Evolutionary conservation across 1,140 invertebrate species (phyloP).

Genomic region (Holcopasites calliopsidis): DNA sequence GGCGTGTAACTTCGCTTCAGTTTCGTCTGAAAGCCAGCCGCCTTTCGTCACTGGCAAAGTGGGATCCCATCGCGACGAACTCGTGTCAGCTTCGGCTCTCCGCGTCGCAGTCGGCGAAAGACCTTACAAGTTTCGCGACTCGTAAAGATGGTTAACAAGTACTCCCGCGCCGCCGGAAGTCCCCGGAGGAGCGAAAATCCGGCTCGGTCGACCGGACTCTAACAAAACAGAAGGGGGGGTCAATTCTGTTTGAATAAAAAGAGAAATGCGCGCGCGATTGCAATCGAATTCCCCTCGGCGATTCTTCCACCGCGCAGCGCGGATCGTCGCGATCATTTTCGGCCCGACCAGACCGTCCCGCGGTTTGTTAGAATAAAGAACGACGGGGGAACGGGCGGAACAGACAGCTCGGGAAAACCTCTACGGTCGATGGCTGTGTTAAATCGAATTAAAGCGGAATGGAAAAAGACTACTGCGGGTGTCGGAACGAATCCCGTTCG

Average conservation of each 20-base stretch:
- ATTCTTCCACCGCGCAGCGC: neutral
- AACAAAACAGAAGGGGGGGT: neutral
- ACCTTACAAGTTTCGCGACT: neutral
- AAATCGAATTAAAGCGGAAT: neutral
- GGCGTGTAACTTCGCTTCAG: neutral
- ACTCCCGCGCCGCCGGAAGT: too few species aligned
- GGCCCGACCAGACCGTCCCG: neutral
- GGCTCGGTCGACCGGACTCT: neutral
- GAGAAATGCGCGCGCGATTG: neutral
- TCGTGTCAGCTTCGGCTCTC: neutral
- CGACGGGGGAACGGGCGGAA: neutral
- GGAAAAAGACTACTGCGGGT: neutral
- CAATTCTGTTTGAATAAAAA: too few species aligned
- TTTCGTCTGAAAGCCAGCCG: neutral
- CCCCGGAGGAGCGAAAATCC: neutral
- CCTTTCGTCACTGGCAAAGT: neutral
- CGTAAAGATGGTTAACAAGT: slow-evolving; percentile 46
- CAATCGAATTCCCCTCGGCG: neutral
- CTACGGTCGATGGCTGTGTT: too few species aligned
- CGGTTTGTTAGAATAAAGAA: neutral
- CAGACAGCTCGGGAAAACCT: neutral
- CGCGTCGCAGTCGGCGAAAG: neutral
- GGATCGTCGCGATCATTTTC: neutral
- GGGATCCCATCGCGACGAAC: neutral
- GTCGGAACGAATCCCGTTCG: neutral